Evolutionary conservation across 2,113 vertebrate genomes (phyloP).

Genomic region (Gyps fulvus): DNA sequence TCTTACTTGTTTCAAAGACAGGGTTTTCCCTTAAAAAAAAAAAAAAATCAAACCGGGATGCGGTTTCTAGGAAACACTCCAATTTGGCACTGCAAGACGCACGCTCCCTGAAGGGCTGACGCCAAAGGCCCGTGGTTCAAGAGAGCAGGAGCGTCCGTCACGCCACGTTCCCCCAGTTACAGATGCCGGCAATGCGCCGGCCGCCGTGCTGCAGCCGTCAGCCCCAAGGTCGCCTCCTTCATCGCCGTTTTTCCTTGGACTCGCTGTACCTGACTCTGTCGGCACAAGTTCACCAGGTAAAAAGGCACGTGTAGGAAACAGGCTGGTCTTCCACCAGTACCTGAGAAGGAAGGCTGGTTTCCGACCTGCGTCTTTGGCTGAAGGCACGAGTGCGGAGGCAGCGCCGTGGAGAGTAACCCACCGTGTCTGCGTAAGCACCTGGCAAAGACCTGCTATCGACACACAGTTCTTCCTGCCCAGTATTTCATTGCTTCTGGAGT

Average conservation of each 20-base stretch:
- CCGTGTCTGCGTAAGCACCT: not conserved
- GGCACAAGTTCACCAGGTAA: accelerated
- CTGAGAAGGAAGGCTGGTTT: not conserved
- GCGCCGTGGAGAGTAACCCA: not conserved
- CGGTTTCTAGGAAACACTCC: conserved; percentile 8
- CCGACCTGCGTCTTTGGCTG: not conserved
- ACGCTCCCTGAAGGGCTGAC: not conserved
- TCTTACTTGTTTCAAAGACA: not conserved
- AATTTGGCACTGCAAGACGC: not conserved
- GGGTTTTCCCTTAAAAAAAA: not conserved
- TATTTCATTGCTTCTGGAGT: not conserved
- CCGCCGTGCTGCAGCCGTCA: accelerated
- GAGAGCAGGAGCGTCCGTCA: not conserved
- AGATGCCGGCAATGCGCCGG: accelerated
- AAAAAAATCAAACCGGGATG: not conserved
- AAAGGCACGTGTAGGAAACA: not conserved
- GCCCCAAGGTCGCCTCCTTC: not conserved
- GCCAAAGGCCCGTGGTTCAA: not conserved
- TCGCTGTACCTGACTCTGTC: not conserved
- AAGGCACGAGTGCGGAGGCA: accelerated
- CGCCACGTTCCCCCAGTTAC: accelerated
- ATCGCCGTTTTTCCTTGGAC: not conserved
- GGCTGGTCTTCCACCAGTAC: not conserved
- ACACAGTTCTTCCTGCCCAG: not conserved
- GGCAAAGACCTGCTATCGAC: not conserved